Evolutionary conservation across 2,113 vertebrate species (phyloP).

Genomic region (Ageneiosus marmoratus): DNA sequence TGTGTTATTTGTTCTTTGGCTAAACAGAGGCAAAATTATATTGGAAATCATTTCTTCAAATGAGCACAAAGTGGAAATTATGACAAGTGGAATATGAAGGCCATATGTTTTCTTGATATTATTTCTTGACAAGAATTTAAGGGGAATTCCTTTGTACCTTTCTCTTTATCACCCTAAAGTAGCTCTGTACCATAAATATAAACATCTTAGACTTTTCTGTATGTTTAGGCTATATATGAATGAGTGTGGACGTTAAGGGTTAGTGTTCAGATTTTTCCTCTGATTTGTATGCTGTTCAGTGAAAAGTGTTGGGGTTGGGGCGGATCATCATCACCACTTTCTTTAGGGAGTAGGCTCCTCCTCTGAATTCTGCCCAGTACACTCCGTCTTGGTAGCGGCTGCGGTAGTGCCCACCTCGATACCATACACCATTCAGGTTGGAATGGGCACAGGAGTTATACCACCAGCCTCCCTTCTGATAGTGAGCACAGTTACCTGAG

Average conservation of each 20-base stretch:
- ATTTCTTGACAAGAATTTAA: constrained; percentile 20
- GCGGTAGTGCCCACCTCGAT: constrained; percentile 94
- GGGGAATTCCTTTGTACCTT: background rate
- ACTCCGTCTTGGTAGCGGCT: constrained; percentile 95
- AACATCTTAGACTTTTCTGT: background rate
- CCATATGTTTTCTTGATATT: background rate
- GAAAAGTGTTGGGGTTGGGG: constrained; percentile 95
- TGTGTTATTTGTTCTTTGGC: background rate
- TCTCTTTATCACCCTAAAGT: background rate
- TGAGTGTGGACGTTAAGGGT: background rate
- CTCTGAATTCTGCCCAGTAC: constrained; percentile 98
- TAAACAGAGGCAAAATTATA: background rate
- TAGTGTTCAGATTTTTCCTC: constrained; percentile 8
- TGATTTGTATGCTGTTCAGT: constrained; percentile 68
- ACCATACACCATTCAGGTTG: constrained; percentile 97
- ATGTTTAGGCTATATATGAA: background rate
- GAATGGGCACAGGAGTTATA: constrained; percentile 97
- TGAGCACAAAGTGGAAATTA: background rate
- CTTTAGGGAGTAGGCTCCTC: constrained; percentile 94
- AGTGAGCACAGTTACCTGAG: constrained; percentile 95
- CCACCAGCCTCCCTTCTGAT: constrained; percentile 99
- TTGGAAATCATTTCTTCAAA: background rate
- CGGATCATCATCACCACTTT: constrained; percentile 98
- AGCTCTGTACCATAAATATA: background rate
- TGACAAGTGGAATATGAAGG: background rate